Percentiles rank a stretch among this genome's conserved stretches.
These are phyloP conservation scores for Aegithalos caudatus DNA, from an alignment of 2,113 vertebrate genomes.

Conservation along the genomic window DNA sequence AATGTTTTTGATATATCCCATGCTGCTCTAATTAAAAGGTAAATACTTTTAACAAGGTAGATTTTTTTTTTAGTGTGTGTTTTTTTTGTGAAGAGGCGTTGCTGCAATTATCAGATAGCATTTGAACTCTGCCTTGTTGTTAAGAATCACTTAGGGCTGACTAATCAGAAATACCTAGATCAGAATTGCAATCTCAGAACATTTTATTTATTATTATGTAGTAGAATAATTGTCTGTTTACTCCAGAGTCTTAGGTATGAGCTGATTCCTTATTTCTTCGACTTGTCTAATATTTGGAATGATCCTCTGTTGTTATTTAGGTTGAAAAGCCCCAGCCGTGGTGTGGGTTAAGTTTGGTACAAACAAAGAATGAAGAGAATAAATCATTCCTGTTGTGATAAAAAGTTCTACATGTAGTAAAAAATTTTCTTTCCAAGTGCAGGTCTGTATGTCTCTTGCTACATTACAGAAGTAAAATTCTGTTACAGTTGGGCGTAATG, in stretches of 20 bases:
- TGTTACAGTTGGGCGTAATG: neutral
- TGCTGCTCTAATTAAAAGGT: neutral
- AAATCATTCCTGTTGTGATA: neutral
- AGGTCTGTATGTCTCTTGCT: neutral
- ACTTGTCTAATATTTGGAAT: fast-evolving
- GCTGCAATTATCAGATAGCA: neutral
- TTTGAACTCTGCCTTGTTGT: neutral
- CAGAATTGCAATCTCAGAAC: neutral
- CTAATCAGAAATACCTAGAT: neutral
- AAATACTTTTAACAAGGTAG: neutral
- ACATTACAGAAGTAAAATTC: neutral
- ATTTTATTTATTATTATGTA: neutral
- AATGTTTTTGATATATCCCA: neutral
- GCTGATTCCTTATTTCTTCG: neutral
- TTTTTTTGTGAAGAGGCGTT: neutral
- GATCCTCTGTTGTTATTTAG: neutral
- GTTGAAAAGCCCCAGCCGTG: neutral
- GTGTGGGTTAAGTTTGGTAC: neutral
- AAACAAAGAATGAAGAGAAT: neutral
- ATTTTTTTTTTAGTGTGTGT: neutral
- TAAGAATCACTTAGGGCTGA: neutral
- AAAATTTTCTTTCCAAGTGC: neutral
- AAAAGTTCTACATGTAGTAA: neutral
- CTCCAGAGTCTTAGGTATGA: neutral
- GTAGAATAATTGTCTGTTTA: neutral